Base-by-base conservation (phyloP, 2,797 vertebrate genomes). In the Miichthys miiuy region DNA sequence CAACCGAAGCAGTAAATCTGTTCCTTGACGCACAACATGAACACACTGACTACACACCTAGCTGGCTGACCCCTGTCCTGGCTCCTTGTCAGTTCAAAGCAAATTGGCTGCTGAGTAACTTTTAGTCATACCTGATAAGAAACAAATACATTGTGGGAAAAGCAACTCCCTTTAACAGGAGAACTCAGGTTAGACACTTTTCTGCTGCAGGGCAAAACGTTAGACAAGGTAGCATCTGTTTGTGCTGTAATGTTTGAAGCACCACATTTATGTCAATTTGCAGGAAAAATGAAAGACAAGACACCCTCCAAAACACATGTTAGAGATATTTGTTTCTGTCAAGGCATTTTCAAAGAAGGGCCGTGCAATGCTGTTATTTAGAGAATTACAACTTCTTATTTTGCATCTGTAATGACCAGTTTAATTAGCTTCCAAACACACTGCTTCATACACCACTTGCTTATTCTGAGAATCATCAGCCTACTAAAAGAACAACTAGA, bases 81-180 rank as follows among this genome's bases (percentile, higher is more conserved):
- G n/a, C 20, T 58, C 21, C 47, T 44, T 58, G 27, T 77, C 51
- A 72, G 47, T 42, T 68, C 18, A 57, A 63, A 61, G 18, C 30
- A 50, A 25, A 50, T 54, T 23, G 38, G 9, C 27, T 62, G 57
- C 71, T 75, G 23, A 48, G 63, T 68, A 72, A 75, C n/a, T 25
- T 61, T 42, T 12, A 48, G 46, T 17, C 56, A 8, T 7, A 41
- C 48, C 10, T 52, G 72, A 61, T 25, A 44, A 57, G 34, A 38
- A 46, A 48, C 17, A 63, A 48, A 68, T 9, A 61, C 46, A 56
- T 5, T 4, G 13, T 8, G 30, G 50, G 14, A 48, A 38, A 66
- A 52, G 6, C 46, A 11, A 17, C 46, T 46, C 38, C 42, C 14
- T 16, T 51, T 1, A 30, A 42, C 34, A 34, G 34, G n/a, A 54